Base-by-base conservation (phyloP, 2,113 vertebrate genomes). In the Caracal caracal region DNA sequence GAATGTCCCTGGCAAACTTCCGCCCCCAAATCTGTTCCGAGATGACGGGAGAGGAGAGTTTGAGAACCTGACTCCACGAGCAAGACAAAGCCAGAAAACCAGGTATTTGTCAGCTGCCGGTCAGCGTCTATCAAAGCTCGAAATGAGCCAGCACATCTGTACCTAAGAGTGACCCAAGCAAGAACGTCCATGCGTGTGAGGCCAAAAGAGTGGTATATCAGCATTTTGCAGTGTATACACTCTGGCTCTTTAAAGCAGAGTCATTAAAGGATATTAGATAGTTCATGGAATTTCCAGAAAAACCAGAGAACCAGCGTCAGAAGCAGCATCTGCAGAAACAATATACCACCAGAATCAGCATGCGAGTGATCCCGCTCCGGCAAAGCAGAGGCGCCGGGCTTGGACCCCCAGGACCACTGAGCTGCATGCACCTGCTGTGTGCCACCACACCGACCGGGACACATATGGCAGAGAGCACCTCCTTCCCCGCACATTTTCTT, bases 341-440 rank as follows among this genome's bases (percentile, higher is more conserved):
- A 28, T 17, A 66, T 0, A 22, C 8, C 78, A 85, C 4, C 1
- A 4, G 70, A 51, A 84, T 10, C 28, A 2, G 2, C 10, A 6
- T 7, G 30, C 68, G 76, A 80, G 20, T 10, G 2, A 26, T 0
- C 30, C 22, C 6, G 35, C 22, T 6, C 4, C 10, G 7, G 1
- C 0, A 4, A 22, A 43, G 33, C 53, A 33, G 6, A 51, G 47
- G 8, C 0, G 0, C 12, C 1, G 63, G 17, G 51, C 3, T 9
- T 0, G 10, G 33, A 6, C 10, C 5, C 19, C 56, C 40, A 82
- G 53, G n/a, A 35, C 49, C 37, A 35, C 37, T 10, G 61, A 10
- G 83, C 13, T 33, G 28, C 6, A 16, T 3, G 35, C 43, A 3
- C 61, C 71, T 47, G 33, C 33, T 51, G 1, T 11, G 33, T 22